Percentiles rank a stretch among this genome's conserved stretches.
These are phyloP conservation scores for Pachypanchax playfairii DNA, from an alignment of 2,113 vertebrate species.

Conservation along the genomic window DNA sequence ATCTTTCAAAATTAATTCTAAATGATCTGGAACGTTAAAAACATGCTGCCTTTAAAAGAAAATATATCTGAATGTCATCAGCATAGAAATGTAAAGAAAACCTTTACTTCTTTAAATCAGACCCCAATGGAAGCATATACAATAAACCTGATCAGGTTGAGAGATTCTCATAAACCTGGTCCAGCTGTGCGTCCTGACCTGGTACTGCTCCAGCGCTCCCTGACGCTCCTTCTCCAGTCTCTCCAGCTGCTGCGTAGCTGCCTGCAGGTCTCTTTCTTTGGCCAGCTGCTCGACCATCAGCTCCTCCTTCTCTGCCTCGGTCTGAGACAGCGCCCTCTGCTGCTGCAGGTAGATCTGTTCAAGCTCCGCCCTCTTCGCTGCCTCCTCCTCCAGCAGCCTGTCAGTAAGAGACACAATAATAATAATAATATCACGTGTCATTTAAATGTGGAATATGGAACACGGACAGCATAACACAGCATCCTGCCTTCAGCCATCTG, in stretches of 20 bases:
- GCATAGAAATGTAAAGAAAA: too few relatives aligned
- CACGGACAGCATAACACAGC: too few relatives aligned
- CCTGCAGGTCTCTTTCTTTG: slow-evolving; percentile 88
- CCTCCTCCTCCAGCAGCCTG: slow-evolving; percentile 92
- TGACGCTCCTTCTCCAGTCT: slow-evolving; percentile 87
- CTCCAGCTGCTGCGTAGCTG: slow-evolving; percentile 88
- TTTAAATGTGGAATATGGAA: too few relatives aligned
- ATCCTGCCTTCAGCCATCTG: too few relatives aligned
- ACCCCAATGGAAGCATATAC: too few relatives aligned
- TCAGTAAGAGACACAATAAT: neutral
- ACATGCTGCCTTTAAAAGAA: too few relatives aligned
- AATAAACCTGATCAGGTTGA: too few relatives aligned
- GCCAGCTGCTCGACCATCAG: slow-evolving; percentile 82
- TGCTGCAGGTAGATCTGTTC: slow-evolving; percentile 90
- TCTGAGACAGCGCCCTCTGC: slow-evolving; percentile 87
- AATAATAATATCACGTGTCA: too few relatives aligned
- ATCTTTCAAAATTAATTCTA: too few relatives aligned
- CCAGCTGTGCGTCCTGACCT: slow-evolving; percentile 76
- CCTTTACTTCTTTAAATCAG: too few relatives aligned
- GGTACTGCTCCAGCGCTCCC: slow-evolving; percentile 86
- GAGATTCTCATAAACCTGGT: neutral
- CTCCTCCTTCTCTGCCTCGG: slow-evolving; percentile 90
- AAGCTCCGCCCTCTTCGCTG: slow-evolving; percentile 86
- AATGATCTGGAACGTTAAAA: too few relatives aligned
- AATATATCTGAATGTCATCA: too few relatives aligned